Conservation (phyloP, 2,113 vertebrate species). For the Cheirogaleus medius region DNA sequence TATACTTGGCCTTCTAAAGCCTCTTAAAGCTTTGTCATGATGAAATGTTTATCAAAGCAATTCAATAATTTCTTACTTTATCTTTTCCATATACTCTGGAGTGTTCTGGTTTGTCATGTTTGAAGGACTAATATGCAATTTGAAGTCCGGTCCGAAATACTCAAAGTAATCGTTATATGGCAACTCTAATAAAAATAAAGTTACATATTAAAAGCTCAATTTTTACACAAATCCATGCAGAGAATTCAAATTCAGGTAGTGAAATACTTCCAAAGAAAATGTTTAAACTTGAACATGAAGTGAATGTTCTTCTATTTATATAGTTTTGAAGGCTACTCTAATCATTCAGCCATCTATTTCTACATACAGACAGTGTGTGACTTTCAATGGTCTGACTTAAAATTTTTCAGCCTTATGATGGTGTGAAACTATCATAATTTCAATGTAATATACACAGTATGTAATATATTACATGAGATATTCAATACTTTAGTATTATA, state of each 20-base stretch:
- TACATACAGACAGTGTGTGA: neutral
- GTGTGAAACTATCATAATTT: neutral
- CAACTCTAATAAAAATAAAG: constrained; percentile 81
- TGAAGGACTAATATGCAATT: constrained; percentile 91
- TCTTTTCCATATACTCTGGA: constrained; percentile 91
- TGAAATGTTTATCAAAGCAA: neutral
- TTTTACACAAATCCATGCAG: neutral
- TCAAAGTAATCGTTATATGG: constrained; percentile 92
- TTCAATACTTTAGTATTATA: neutral
- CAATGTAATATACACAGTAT: neutral
- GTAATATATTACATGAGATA: neutral
- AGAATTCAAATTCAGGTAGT: neutral
- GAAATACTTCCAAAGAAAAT: constrained; percentile 48
- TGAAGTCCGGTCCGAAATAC: constrained; percentile 92
- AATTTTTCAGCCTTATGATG: neutral
- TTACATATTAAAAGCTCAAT: constrained; percentile 12
- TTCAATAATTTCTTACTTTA: constrained; percentile 87
- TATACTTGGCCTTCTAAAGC: neutral
- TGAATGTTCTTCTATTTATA: neutral
- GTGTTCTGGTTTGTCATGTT: constrained; percentile 93
- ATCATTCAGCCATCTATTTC: neutral
- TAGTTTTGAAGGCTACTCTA: neutral
- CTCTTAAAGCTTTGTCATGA: neutral
- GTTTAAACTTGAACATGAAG: neutral
- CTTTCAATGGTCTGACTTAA: neutral